Evolutionary conservation across 1,140 invertebrate genomes (phyloP), one percentile per base, ranked within the genome.

Genomic region (Lethocerus indicus): DNA sequence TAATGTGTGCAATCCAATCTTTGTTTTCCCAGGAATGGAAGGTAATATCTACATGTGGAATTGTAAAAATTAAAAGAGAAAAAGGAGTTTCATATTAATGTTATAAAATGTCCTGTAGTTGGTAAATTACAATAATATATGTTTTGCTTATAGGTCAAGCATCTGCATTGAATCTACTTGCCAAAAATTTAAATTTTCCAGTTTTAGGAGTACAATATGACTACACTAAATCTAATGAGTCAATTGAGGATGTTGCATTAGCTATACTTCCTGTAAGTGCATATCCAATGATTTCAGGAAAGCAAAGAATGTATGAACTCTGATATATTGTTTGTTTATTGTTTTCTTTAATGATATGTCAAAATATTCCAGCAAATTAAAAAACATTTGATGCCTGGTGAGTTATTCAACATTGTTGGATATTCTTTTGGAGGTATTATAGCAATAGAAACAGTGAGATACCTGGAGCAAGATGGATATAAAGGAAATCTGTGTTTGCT

Each of bases 1-100:
- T 5, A 40, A 40, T 16, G 37, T 16, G n/a, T 12, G n/a, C 29
- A 47, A 21, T 12, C 51, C 52, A 46, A 66, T 81, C 52, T 85
- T 88, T 60, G 71, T 87, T 53, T 63, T 90, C 32, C 87, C 87
- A 47, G 84, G 87, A 16, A 67, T 91, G 37, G 87, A 91, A 69
- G 69, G 70, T 58, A 42, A 51, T 21, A 26, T 29, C n/a, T 26
- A 7, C 14, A 46, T 4, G 16, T 49, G 20, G 13, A 49, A 40
- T 16, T 18, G 27, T 14, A 12, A 12, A 2, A 26, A 49, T 42
- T 9, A 36, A 13, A 2, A 14, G 2, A 12, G 16, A 14, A 23
- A n/a, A n/a, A n/a, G n/a, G n/a, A n/a, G n/a, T n/a, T n/a, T n/a
- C n/a, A n/a, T n/a, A n/a, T n/a, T n/a, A n/a, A n/a, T n/a, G n/a